A percentile compares a stretch with the other conserved stretches of the same genome.
Conservation (phyloP, 2,797 vertebrate genomes). For the Ciconia nigra region DNA sequence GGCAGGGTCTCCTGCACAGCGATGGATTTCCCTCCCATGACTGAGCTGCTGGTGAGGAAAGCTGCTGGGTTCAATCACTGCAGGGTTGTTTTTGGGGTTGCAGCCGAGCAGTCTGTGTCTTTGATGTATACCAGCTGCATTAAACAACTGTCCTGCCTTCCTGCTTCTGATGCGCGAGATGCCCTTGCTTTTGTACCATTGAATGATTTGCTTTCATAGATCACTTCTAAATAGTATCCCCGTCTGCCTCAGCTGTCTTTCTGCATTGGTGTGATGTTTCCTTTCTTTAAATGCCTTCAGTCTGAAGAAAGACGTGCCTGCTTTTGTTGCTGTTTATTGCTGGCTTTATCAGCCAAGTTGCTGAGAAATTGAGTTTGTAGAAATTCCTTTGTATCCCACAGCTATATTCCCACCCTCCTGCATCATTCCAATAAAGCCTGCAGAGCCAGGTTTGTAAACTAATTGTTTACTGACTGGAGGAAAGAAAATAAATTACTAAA, state of each 20-base stretch:
- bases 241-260: background rate
- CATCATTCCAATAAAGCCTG: background rate
- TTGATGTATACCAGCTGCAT: background rate
- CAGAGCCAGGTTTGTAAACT: background rate
- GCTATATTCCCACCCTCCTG: background rate
- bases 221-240: background rate
- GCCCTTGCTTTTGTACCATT: background rate
- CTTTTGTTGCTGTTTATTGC: background rate
- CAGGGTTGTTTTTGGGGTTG: background rate
- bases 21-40: background rate
- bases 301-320: background rate
- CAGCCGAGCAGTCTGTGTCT: background rate
- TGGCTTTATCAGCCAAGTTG: background rate
- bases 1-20: background rate
- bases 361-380: slow-evolving; percentile 5
- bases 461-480: background rate
- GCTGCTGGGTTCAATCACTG: background rate
- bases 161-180: background rate
- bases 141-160: background rate
- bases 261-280: background rate
- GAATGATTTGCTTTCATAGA: background rate
- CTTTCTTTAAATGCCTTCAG: background rate
- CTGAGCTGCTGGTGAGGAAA: background rate
- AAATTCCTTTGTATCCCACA: slow-evolving; percentile 9
- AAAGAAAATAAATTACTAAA: background rate